A percentile compares a stretch with the other conserved stretches of the same genome.
phyloP scores from a whole-genome alignment of 2,888 invertebrate species.

The Nomada hirtipes region DNA sequence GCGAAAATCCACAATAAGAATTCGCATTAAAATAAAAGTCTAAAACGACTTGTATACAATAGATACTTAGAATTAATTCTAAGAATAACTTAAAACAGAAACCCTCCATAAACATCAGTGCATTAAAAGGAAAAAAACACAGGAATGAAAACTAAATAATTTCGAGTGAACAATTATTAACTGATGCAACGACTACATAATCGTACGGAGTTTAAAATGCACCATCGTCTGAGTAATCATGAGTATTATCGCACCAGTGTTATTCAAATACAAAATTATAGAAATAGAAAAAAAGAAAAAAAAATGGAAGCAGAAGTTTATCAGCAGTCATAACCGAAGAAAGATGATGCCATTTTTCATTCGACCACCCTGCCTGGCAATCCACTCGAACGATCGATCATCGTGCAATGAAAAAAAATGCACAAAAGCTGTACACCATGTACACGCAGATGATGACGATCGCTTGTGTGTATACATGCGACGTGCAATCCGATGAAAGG shows the following conservation, averaged over 20 bases:
- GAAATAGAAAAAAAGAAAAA: background rate
- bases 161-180: background rate
- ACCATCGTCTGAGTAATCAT: background rate
- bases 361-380: slow-evolving; percentile 9
- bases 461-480: slow-evolving; percentile 3
- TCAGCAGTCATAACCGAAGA: slow-evolving; percentile 19
- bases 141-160: no score
- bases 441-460: slow-evolving; percentile 2
- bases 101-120: no score
- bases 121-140: no score
- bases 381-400: slow-evolving; percentile 41
- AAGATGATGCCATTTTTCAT: slow-evolving; percentile 37
- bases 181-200: background rate
- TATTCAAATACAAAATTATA: slow-evolving; percentile 24
- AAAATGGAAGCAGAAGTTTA: slow-evolving; percentile 18
- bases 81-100: no score
- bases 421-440: slow-evolving; percentile 1
- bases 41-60: no score
- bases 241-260: background rate
- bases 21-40: no score
- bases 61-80: no score
- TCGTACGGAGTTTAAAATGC: background rate
- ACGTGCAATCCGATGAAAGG: background rate
- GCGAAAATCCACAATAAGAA: no score
- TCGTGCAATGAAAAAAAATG: slow-evolving; percentile 31